Base-by-base conservation (phyloP, 2,888 invertebrate genomes). In the Thera britannica region DNA sequence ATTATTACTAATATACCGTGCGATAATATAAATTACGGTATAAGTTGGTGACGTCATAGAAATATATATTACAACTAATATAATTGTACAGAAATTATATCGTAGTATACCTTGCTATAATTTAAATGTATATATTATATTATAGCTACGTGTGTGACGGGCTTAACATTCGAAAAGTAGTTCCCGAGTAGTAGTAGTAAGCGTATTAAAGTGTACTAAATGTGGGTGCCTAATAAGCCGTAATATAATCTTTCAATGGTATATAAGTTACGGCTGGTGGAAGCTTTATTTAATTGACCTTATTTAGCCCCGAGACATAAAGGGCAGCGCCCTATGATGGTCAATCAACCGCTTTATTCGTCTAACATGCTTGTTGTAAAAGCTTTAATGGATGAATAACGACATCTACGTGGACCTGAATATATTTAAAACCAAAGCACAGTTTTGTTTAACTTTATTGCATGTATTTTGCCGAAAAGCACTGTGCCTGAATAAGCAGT, bases 261-360 rank as follows among this genome's bases (percentile, higher is more conserved):
- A 67, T 70, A 65, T 72, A 75, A 71, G 72, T 68, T 74, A 77
- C 76, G 58, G 71, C 70, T 58, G 63, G 72, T 83, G 79, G 85
- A 69, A 70, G 72, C 72, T 73, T 90, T 83, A 89, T 86, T 84
- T 83, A 89, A 92, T 92, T 92, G 87, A 89, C 90, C 86, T 81
- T 83, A 83, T 81, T 88, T 87, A 83, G 82, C 83, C 83, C 77
- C 78, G 72, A 72, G 78, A 77, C 74, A 78, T 77, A 79, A 81
- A 86, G 90, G 86, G 84, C 90, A 86, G 85, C 79, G 84, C 84
- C 85, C 84, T 84, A 75, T 82, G 76, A 81, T 74, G 81, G 74
- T 70, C 77, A 80, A 84, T 83, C 79, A 83, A 80, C 72, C 76
- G 75, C 78, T 79, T 79, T 71, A 75, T 72, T 73, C 70, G 65